phyloP scores from a whole-genome alignment of 2,797 vertebrate species.

The Alcedo quadribrachys region DNA sequence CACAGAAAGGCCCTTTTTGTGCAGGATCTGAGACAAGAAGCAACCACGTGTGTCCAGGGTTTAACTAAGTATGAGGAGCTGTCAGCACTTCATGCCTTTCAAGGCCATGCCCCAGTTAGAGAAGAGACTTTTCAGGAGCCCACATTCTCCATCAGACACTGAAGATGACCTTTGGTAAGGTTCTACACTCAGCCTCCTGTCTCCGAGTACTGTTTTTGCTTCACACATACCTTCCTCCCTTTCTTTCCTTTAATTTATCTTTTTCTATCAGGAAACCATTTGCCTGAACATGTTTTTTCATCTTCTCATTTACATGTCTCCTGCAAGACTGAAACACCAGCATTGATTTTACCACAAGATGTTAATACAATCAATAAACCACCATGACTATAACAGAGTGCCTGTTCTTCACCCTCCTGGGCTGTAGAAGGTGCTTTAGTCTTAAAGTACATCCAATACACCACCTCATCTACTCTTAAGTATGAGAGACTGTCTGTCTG shows the following conservation, averaged over 20 bases:
- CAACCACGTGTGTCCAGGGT: fast-evolving
- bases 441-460: constrained; percentile 5
- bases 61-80: background rate
- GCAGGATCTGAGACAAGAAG: background rate
- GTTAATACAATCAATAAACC: constrained; percentile 83
- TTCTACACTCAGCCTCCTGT: background rate
- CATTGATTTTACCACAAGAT: constrained; percentile 79
- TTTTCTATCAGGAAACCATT: constrained; percentile 71
- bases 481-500: constrained; percentile 50
- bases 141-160: background rate
- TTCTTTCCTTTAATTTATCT: constrained; percentile 55
- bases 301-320: constrained; percentile 76
- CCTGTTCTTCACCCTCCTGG: constrained; percentile 61
- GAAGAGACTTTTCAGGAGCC: background rate
- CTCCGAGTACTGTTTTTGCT: background rate
- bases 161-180: background rate
- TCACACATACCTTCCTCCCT: background rate
- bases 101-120: background rate
- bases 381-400: constrained; percentile 72
- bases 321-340: constrained; percentile 71
- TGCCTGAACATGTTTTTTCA: constrained; percentile 70
- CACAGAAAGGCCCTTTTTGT: background rate
- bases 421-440: constrained; percentile 55
- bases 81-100: background rate
- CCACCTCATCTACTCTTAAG: background rate